Evolutionary conservation across 1,140 invertebrate species (phyloP).

Genomic region (Liolophura sinensis): DNA sequence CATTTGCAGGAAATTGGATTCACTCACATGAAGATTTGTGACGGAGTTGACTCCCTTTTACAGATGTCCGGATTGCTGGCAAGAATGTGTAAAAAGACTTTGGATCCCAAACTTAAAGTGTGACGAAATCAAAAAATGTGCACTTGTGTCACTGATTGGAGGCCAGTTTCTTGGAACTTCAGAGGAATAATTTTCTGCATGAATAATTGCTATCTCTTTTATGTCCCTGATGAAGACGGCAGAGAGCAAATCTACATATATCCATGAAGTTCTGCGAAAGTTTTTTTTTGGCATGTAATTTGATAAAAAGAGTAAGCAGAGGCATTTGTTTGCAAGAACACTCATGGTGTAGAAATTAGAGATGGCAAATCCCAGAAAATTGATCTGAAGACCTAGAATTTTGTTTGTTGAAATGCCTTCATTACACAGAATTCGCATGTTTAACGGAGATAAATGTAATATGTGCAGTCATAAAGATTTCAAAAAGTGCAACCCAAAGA

Average conservation of each 20-base stretch:
- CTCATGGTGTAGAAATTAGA: too few relatives aligned
- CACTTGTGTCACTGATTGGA: neutral
- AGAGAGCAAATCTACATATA: too few relatives aligned
- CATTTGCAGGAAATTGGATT: slow-evolving; percentile 83
- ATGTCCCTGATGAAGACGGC: neutral
- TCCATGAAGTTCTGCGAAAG: slow-evolving; percentile 1
- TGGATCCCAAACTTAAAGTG: slow-evolving; percentile 17
- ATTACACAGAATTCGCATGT: too few relatives aligned
- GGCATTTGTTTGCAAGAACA: too few relatives aligned
- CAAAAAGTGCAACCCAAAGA: too few relatives aligned
- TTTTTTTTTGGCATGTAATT: slow-evolving; percentile 7
- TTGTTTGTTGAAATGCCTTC: too few relatives aligned
- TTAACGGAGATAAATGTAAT: too few relatives aligned
- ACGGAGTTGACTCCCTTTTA: slow-evolving; percentile 84
- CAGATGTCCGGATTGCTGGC: slow-evolving; percentile 90
- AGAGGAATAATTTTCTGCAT: neutral
- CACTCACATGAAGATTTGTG: slow-evolving; percentile 87
- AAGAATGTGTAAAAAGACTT: slow-evolving; percentile 69
- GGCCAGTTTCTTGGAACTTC: neutral
- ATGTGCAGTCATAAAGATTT: too few relatives aligned
- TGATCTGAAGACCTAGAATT: too few relatives aligned
- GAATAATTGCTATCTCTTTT: neutral
- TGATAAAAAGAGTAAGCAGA: too few relatives aligned
- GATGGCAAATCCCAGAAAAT: too few relatives aligned
- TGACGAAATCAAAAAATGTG: neutral